Evolutionary conservation across 2,888 invertebrate genomes (phyloP).

Genomic region (Hirtodrosophila histrioides): DNA sequence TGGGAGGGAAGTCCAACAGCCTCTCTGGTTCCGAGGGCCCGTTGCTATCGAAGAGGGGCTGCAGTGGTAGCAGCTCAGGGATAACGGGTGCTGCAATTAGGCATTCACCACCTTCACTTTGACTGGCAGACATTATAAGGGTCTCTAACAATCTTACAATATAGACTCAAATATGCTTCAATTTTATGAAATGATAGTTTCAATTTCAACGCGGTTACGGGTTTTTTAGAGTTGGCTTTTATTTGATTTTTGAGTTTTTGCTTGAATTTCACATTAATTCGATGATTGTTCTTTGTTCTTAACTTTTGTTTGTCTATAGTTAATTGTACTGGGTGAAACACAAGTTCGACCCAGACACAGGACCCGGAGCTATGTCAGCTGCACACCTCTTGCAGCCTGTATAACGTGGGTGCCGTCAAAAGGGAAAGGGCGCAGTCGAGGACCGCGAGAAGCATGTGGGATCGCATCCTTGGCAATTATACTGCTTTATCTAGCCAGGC

Average conservation of each 20-base stretch:
- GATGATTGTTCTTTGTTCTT: not conserved
- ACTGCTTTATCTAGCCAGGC: not conserved
- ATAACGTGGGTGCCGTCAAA: not conserved
- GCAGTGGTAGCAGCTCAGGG: slow-evolving; percentile 47
- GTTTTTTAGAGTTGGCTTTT: not conserved
- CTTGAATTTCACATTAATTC: not conserved
- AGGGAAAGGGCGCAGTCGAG: not conserved
- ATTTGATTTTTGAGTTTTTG: not conserved
- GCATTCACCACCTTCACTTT: slow-evolving; percentile 11
- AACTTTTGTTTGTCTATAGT: not conserved
- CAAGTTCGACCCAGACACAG: not conserved
- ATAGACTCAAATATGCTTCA: not conserved
- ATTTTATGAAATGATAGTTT: not conserved
- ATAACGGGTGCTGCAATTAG: slow-evolving; percentile 3
- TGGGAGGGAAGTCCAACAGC: slow-evolving; percentile 38
- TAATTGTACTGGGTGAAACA: not conserved
- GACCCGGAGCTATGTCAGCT: slow-evolving; percentile 52
- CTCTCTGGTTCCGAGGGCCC: slow-evolving; percentile 4
- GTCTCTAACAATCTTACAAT: not conserved
- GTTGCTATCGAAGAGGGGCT: slow-evolving; percentile 24
- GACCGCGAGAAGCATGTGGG: not conserved
- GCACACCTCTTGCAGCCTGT: slow-evolving; percentile 13
- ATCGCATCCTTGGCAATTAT: slow-evolving; percentile 36
- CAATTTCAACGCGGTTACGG: not conserved
- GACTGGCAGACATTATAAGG: slow-evolving; percentile 32